These are phyloP conservation scores for Apis mellifera DNA, from an alignment of 1,140 invertebrate species.

Conservation along the genomic window Amel_HAv3.1 CM009938.2:3928001-3928500, in stretches of 20 bases:
- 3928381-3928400: background rate
- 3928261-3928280: slow-evolving; percentile 5
- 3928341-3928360: background rate
- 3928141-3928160: background rate
- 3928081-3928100: no score
- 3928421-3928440: background rate
- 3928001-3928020: accelerated
- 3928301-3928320: background rate
- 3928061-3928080: no score
- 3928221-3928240: slow-evolving; percentile 48
- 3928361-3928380: background rate
- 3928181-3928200: background rate
- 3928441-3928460: slow-evolving; percentile 1
- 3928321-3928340: background rate
- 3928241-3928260: background rate
- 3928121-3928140: no score
- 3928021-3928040: no score
- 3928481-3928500: slow-evolving; percentile 34
- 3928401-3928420: background rate
- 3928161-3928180: background rate
- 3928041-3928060: no score
- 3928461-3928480: slow-evolving; percentile 49
- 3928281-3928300: background rate
- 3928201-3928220: slow-evolving; percentile 6
- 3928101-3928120: no score